Percentiles rank a stretch among this genome's conserved stretches.
Evolutionary conservation across 1,140 invertebrate genomes (phyloP).

Genomic region (Brachionus paranguensis): DNA sequence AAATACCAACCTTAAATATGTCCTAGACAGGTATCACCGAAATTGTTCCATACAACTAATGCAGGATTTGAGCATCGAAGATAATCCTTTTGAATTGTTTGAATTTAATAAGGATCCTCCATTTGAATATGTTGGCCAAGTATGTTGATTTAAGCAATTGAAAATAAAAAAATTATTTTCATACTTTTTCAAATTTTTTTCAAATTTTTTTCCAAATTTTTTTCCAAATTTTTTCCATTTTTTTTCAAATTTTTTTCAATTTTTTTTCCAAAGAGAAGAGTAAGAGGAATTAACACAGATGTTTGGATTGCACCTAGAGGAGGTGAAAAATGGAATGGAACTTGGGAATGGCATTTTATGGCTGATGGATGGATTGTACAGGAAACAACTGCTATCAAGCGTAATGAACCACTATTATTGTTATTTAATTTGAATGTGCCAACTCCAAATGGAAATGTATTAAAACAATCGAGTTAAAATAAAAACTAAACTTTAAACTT

Average conservation of each 20-base stretch:
- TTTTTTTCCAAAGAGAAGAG: background rate
- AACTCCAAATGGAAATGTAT: background rate
- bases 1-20: constrained; percentile 8
- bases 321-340: background rate
- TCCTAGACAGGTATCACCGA: background rate
- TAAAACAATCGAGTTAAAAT: background rate
- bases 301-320: constrained; percentile 29
- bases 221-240: too few relatives aligned
- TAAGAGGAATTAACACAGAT: constrained; percentile 35
- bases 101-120: constrained; percentile 8
- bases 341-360: constrained; percentile 35
- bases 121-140: constrained; percentile 37
- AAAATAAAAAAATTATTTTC: too few relatives aligned
- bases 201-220: too few relatives aligned
- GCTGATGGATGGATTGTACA: constrained; percentile 36
- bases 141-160: background rate
- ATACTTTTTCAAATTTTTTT: too few relatives aligned
- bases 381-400: constrained; percentile 27
- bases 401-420: background rate
- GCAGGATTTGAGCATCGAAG: background rate
- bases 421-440: constrained; percentile 6
- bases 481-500: background rate
- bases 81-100: constrained; percentile 20
- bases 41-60: constrained; percentile 3
- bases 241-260: too few relatives aligned